Percentiles rank a stretch among this genome's conserved stretches.
Conservation (phyloP, 2,888 invertebrate species). For the Trissolcus japonicus region DNA sequence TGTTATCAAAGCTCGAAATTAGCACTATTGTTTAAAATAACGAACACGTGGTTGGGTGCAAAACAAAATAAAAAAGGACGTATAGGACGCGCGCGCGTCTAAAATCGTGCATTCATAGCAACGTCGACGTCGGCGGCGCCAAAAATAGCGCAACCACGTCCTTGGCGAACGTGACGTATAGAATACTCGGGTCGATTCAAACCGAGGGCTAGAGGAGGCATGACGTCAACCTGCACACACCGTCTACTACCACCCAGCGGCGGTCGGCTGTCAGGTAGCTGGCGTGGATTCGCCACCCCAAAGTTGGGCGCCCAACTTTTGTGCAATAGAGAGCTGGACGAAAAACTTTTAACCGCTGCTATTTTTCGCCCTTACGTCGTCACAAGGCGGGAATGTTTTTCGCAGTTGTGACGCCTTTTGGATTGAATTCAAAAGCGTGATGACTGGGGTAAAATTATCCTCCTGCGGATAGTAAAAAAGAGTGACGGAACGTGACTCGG, state of each 20-base stretch:
- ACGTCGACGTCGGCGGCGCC: slow-evolving; percentile 78
- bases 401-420: slow-evolving; percentile 1
- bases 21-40: slow-evolving; percentile 35
- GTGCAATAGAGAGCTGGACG: slow-evolving; percentile 11
- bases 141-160: slow-evolving; percentile 71
- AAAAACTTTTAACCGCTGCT: not conserved
- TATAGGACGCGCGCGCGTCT: slow-evolving; percentile 46
- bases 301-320: not conserved
- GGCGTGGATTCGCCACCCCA: slow-evolving; percentile 50
- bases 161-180: slow-evolving; percentile 73
- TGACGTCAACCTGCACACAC: slow-evolving; percentile 69
- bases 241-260: slow-evolving; percentile 43
- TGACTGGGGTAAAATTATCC: slow-evolving; percentile 27
- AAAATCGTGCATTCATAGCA: slow-evolving; percentile 63
- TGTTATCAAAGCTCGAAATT: too few relatives aligned
- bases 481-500: slow-evolving; percentile 67
- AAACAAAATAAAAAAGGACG: slow-evolving; percentile 38
- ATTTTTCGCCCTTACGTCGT: slow-evolving; percentile 1
- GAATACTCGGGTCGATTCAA: slow-evolving; percentile 69
- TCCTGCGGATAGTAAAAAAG: slow-evolving; percentile 61
- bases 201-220: slow-evolving; percentile 68
- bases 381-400: not conserved
- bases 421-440: too few relatives aligned
- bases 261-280: slow-evolving; percentile 43
- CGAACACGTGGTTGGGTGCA: slow-evolving; percentile 33